phyloP scores from a whole-genome alignment of 2,797 vertebrate genomes.

The Leuciscus waleckii region DNA sequence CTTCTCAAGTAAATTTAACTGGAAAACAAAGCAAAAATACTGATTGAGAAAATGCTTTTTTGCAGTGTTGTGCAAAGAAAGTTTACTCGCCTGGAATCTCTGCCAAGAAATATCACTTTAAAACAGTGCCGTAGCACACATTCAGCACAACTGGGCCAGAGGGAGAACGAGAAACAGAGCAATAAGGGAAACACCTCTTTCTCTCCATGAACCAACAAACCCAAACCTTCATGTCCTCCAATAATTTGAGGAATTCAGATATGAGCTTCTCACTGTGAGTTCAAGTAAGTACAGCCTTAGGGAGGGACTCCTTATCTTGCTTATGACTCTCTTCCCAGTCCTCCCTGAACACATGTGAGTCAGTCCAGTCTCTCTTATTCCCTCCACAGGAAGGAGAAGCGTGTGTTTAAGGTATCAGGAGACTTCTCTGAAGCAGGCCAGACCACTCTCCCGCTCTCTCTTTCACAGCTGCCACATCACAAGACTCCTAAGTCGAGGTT shows the following conservation, averaged over 20 bases:
- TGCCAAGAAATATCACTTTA: conserved; percentile 59
- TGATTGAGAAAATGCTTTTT: conserved; percentile 4
- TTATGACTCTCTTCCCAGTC: conserved; percentile 24
- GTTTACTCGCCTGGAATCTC: conserved; percentile 56
- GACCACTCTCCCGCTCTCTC: conserved; percentile 51
- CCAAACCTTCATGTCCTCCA: not conserved
- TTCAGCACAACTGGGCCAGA: conserved; percentile 52
- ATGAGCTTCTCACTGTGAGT: conserved; percentile 26
- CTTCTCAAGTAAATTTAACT: not conserved
- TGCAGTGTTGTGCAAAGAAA: conserved; percentile 19
- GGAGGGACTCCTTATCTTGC: conserved; percentile 43
- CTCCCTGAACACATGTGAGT: conserved; percentile 17
- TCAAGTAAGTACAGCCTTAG: conserved; percentile 26
- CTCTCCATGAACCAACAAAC: conserved; percentile 18
- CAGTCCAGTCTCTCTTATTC: conserved; percentile 19
- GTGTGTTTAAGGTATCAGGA: conserved; percentile 58
- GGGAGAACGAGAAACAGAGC: conserved; percentile 35
- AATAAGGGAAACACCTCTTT: conserved; percentile 34
- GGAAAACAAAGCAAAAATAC: conserved; percentile 17
- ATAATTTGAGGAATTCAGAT: conserved; percentile 42
- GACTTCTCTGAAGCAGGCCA: conserved; percentile 51
- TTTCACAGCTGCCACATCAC: conserved; percentile 56
- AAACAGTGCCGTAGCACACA: conserved; percentile 57
- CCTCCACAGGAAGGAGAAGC: conserved; percentile 53
- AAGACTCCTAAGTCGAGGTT: conserved; percentile 51